A percentile compares a stretch with the other conserved stretches of the same genome.
Conservation (phyloP, 2,797 vertebrate species). For the Sebastes kiyomatsui region DNA sequence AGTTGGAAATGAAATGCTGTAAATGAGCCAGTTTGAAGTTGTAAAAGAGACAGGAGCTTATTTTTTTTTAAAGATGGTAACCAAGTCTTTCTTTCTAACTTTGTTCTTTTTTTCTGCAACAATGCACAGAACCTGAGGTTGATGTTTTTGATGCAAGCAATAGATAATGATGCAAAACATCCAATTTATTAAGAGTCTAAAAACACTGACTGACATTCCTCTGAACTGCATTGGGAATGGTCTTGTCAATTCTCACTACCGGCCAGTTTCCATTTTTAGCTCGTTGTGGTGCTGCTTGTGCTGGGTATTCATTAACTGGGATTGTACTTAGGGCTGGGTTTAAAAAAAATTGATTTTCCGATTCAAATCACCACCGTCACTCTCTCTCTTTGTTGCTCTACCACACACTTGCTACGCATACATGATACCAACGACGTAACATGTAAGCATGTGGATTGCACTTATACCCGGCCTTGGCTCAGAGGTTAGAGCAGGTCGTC, state of each 20-base stretch:
- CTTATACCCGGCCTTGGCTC: too few relatives aligned
- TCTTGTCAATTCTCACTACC: too few relatives aligned
- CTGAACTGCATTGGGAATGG: neutral
- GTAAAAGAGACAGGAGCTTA: slow-evolving; percentile 45
- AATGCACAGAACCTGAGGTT: neutral
- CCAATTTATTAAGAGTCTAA: neutral
- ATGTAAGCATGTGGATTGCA: too few relatives aligned
- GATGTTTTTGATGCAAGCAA: neutral
- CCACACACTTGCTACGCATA: too few relatives aligned
- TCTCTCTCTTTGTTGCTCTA: too few relatives aligned
- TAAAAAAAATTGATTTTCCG: neutral
- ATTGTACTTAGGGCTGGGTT: neutral
- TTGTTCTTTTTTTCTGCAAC: neutral
- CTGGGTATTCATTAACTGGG: neutral
- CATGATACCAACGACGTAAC: too few relatives aligned
- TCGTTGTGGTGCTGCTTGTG: neutral
- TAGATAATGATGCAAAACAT: neutral
- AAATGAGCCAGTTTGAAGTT: slow-evolving; percentile 60
- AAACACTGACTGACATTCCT: neutral
- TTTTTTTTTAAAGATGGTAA: slow-evolving; percentile 28
- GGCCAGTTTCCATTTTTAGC: slow-evolving; percentile 42
- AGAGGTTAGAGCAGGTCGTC: too few relatives aligned
- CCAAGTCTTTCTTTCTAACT: slow-evolving; percentile 1
- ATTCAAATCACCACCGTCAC: neutral
- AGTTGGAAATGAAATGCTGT: slow-evolving; percentile 68